Evolutionary conservation across 2,797 vertebrate genomes (phyloP), one percentile per base, ranked within the genome.

Genomic region (Eutrigla gurnardus): DNA sequence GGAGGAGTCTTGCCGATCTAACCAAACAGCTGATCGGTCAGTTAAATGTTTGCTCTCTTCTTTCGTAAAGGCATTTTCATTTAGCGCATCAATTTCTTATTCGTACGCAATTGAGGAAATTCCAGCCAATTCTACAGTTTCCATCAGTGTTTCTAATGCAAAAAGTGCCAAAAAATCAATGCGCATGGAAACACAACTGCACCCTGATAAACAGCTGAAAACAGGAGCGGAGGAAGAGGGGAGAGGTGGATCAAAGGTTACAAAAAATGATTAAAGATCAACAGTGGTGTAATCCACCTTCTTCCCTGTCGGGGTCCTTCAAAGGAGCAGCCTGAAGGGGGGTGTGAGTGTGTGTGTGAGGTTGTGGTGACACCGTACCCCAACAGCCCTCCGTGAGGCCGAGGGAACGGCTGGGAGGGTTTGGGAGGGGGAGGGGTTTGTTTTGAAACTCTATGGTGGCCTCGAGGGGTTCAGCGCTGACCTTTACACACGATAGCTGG

Each of bases 401-500:
- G 65, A 33, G 62, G 68, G 73, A 75, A 62, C 74, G 7, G 57
- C 7, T 47, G 46, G 15, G 57, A 17, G 69, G 47, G n/a, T n/a
- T n/a, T n/a, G 15, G 42, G 54, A 52, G 13, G 65, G 54, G 59
- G 68, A 47, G 1, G 25, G 50, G 84, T 90, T 93, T 95, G 94
- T 94, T 95, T 94, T 93, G 91, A 93, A 93, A 94, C 86, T 79
- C 73, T 80, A 92, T 86, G 62, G 47, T 36, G 54, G 77, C 80
- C 78, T 42, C 49, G 75, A 87, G 75, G 72, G 86, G 80, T 77
- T 81, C 82, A 18, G 82, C 55, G 79, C 55, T 91, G 88, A 94
- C 92, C 92, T 94, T 93, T 93, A 69, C 78, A 58, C 11, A 18
- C 47, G 65, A 39, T 75, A 40, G 8, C 43, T 37, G n/a, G 50